Base-by-base conservation (phyloP, 2,113 vertebrate species). In the Epinephelus moara region DNA sequence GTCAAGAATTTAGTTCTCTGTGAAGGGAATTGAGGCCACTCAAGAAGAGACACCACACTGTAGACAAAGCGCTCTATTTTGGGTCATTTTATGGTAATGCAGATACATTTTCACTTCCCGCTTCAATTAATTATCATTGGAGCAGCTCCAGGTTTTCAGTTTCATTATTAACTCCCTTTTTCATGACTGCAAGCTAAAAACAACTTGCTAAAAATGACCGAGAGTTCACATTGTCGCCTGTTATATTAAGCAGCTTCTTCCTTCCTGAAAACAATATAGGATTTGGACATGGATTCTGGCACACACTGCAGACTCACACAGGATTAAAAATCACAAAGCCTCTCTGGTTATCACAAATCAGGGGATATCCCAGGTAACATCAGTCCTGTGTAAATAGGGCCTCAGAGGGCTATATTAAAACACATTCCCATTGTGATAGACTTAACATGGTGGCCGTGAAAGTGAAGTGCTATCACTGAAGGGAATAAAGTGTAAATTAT, bases 11-110 rank as follows among this genome's bases (percentile, higher is more conserved):
- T 74, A 57, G 69, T 47, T 78, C 33, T 63, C 21, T n/a, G 45
- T 73, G 21, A 72, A 63, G 70, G 30, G 70, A 89, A 80, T 64
- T 57, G 63, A 85, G 84, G 78, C 68, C 80, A 76, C 23, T 30
- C 30, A 70, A 55, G 18, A 33, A 47, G 4, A 84, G 30, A 57
- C 37, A 45, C 57, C 15, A 40, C 21, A 49, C 18, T 37, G 13
- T 15, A 42, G 56, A 69, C 33, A 62, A 60, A 82, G 50, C 21
- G 30, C 18, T 66, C n/a, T 4, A 70, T 52, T 82, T 72, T 13
- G 45, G 23, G 13, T 47, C 6, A 37, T 9, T 57, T 49, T 55
- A 50, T 64, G 61, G 23, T 59, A 52, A 85, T 49, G 49, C 1
- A 23, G 42, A 37, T 19, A 30, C 42, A 42, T 61, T 67, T 74